Evolutionary conservation across 2,113 vertebrate genomes (phyloP), one percentile per base, ranked within the genome.

Genomic region (Colius striatus): DNA sequence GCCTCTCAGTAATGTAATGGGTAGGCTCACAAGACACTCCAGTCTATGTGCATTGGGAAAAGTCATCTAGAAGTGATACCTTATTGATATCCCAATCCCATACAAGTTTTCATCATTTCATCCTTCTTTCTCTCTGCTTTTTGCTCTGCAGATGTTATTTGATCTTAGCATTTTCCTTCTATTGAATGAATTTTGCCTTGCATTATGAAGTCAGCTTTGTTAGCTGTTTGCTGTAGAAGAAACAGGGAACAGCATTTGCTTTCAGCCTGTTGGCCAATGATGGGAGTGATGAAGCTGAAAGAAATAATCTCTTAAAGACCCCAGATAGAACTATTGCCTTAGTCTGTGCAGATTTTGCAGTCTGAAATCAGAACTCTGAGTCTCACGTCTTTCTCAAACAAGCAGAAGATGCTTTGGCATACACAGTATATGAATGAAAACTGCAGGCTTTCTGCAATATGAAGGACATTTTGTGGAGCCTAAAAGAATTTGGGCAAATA

Each of bases 51-150:
- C 3, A 0, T 3, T 5, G 11, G 60, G 51, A 53, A 27, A 8
- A 50, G 6, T 10, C 12, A 23, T 60, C 66, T 5, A 2, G 23
- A 21, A 55, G 6, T 27, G 4, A 5, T 87, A 4, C 23, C 48
- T 50, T 41, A 6, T 3, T 29, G 4, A 5, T 5, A 2, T 10
- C 5, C 22, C 25, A 1, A 0, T 47, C 16, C 43, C 20, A 3
- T 1, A 0, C 7, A 6, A 1, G 9, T 8, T 53, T 73, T 36
- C 17, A 11, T 32, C 0, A 0, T 68, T 55, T 61, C 23, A 3
- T 22, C 53, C 29, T 78, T 16, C 9, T 34, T 38, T 41, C 60
- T 32, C 6, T 60, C 21, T 30, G 22, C 29, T 82, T 38, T 68
- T 78, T 90, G 71, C 50, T 89, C n/a, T 87, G 87, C 57, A 10